phyloP scores from a whole-genome alignment of 2,888 invertebrate genomes.

The Liodrosophila aerea region DNA sequence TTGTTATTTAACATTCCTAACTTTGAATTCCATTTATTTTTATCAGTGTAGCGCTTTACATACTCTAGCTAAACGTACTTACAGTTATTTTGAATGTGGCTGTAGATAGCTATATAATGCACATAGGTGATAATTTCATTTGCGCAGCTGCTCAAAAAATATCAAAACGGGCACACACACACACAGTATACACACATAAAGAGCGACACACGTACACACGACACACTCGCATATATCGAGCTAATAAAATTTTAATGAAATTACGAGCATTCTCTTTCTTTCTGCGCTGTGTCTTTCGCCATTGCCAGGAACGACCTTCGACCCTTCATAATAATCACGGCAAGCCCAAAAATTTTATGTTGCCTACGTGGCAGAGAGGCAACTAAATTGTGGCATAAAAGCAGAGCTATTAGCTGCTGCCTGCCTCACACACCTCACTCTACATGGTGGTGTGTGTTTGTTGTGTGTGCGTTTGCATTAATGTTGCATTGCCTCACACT shows the following conservation, averaged over 20 bases:
- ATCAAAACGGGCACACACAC: conserved; percentile 40
- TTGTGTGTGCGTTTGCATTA: conserved; percentile 52
- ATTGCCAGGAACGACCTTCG: conserved; percentile 36
- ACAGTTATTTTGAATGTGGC: background rate
- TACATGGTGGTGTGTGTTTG: conserved; percentile 8
- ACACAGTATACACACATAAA: conserved; percentile 7
- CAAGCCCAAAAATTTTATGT: conserved; percentile 58
- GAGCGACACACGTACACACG: conserved; percentile 28
- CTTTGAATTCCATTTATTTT: too few species aligned
- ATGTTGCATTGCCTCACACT: conserved; percentile 58
- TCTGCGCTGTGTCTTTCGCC: background rate
- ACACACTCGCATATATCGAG: conserved; percentile 50
- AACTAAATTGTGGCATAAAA: conserved; percentile 67
- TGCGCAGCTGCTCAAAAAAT: conserved; percentile 60
- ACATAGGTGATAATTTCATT: conserved; percentile 76
- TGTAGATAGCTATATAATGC: conserved; percentile 40
- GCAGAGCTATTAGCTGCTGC: conserved; percentile 59
- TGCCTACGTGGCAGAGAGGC: conserved; percentile 60
- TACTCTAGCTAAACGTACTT: too few species aligned
- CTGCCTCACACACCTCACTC: conserved; percentile 7
- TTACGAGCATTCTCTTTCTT: conserved; percentile 57
- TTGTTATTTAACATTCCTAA: too few species aligned
- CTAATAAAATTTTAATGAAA: conserved; percentile 77
- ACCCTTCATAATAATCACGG: conserved; percentile 68
- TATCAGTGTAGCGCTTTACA: background rate